Evolutionary conservation across 2,888 invertebrate species (phyloP), one percentile per base, ranked within the genome.

Genomic region (Drosophila multiciliata): DNA sequence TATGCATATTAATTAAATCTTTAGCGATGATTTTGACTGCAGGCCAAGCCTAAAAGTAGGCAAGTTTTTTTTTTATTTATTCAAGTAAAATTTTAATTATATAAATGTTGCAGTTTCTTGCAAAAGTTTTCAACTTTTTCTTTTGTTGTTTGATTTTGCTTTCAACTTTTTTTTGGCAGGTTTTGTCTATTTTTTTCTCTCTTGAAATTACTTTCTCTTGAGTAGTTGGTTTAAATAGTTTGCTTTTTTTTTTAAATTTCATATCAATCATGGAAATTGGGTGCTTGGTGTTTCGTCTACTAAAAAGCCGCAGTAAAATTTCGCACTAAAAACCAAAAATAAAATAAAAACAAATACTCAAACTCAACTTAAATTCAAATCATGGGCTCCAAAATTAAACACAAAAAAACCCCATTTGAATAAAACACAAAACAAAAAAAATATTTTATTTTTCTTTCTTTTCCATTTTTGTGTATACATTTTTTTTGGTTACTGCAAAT

Each of bases 221-320:
- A 75, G 77, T 81, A 74, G 73, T 90, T 87, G 79, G 76, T 38
- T 73, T 71, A 67, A 75, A 45, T 61, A 53, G 64, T 29, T 80
- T 79, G 60, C 58, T 73, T 81, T 67, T 45, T 23, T 26, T 26
- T 26, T 66, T 40, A 53, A 58, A 75, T 68, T 80, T 86, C 67
- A 67, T 67, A 66, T 67, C 72, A 79, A 80, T 86, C 75, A 66
- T 80, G 45, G 61, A 61, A 67, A 82, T 74, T 68, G 86, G 85
- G 89, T 87, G 81, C 73, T 83, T 89, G 86, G 86, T 87, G 66
- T 84, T 87, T 84, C 89, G 68, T 81, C 83, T 86, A 87, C 87
- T 86, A 83, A 87, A 45, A 82, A 78, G 82, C 75, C 81, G 82
- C 85, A 83, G 88, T 87, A 88, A 73, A 73, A 77, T 73, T 86